Conservation (phyloP, 2,888 invertebrate species). For the Pyrochroa serraticornis region DNA sequence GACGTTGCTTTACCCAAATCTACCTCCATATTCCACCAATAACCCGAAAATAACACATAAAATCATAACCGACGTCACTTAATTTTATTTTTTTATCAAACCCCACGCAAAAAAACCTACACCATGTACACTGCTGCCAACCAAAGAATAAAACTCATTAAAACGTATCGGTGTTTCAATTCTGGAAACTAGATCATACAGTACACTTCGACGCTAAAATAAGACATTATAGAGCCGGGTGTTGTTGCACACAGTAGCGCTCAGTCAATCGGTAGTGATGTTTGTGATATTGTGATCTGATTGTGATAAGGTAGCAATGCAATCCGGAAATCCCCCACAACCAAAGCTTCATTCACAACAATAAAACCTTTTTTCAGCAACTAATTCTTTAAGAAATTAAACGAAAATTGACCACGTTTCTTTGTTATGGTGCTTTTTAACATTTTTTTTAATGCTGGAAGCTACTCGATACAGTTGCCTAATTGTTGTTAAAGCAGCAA, state of each 20-base stretch:
- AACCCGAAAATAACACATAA: constrained; percentile 9
- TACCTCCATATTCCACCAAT: neutral
- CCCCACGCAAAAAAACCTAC: constrained; percentile 11
- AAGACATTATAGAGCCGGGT: constrained; percentile 24
- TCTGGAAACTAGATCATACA: constrained; percentile 31
- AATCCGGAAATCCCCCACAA: no score
- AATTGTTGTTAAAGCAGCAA: no score
- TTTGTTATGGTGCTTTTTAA: no score
- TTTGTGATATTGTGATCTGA: constrained; percentile 25
- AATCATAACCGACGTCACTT: constrained; percentile 18
- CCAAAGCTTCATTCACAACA: no score
- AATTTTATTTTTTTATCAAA: constrained; percentile 20
- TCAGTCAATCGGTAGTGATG: constrained; percentile 11
- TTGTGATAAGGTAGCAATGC: neutral
- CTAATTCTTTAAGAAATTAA: no score
- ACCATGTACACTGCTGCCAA: constrained; percentile 19
- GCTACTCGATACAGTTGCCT: no score
- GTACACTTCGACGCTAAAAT: constrained; percentile 26
- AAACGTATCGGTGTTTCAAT: constrained; percentile 27
- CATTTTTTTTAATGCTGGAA: no score
- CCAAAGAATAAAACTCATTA: constrained; percentile 28
- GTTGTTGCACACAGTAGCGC: constrained; percentile 18
- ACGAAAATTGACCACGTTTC: no score
- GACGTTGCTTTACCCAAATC: no score
- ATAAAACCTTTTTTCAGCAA: no score